Conservation (phyloP, 2,113 vertebrate species). For the Phalacrocorax brasilianus region DNA sequence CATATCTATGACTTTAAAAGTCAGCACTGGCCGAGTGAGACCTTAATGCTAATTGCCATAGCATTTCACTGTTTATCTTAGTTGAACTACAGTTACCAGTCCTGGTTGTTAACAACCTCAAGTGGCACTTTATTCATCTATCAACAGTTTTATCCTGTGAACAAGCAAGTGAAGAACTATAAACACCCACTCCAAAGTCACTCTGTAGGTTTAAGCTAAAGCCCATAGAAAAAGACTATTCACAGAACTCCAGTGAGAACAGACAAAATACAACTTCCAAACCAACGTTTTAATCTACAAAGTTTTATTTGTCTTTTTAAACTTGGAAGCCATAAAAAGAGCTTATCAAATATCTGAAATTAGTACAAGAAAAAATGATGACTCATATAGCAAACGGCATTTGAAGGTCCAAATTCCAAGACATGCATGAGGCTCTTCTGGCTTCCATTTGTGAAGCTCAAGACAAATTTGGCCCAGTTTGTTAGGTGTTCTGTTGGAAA, state of each 20-base stretch:
- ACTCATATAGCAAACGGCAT: constrained; percentile 38
- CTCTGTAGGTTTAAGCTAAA: constrained; percentile 36
- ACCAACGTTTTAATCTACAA: constrained; percentile 42
- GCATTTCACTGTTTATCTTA: constrained; percentile 59
- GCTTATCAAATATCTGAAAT: constrained; percentile 64
- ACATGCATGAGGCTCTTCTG: background rate
- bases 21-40: constrained; percentile 44
- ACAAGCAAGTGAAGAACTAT: constrained; percentile 54
- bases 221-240: constrained; percentile 10
- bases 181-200: constrained; percentile 62
- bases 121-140: constrained; percentile 67
- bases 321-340: constrained; percentile 67
- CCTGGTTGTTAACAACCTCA: constrained; percentile 63
- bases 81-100: constrained; percentile 24
- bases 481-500: background rate
- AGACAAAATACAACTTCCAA: constrained; percentile 57
- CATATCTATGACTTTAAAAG: background rate
- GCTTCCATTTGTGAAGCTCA: constrained; percentile 18
- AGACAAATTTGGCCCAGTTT: constrained; percentile 31
- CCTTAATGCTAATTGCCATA: constrained; percentile 33
- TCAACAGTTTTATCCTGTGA: constrained; percentile 56
- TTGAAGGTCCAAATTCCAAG: constrained; percentile 40
- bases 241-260: background rate
- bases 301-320: constrained; percentile 66
- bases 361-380: constrained; percentile 52